A percentile compares a stretch with the other conserved stretches of the same genome.
Evolutionary conservation across 2,888 invertebrate genomes (phyloP).

Genomic region (Heliconius aoede): DNA sequence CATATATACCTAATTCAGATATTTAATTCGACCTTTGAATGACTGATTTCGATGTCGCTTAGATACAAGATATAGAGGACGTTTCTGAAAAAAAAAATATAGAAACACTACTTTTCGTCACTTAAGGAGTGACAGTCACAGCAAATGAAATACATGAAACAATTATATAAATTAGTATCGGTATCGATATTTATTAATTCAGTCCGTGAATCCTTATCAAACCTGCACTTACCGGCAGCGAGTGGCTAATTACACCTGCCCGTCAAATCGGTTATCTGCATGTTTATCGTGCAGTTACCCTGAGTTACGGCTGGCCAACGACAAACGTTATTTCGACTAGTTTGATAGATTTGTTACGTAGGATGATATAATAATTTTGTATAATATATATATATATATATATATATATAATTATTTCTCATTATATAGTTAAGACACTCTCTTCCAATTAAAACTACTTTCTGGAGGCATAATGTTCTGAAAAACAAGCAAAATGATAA

Average conservation of each 20-base stretch:
- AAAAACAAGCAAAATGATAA: neutral
- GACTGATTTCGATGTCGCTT: too few relatives aligned
- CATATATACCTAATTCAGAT: too few relatives aligned
- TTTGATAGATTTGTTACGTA: slow-evolving; percentile 27
- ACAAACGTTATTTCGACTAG: slow-evolving; percentile 38
- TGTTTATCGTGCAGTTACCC: slow-evolving; percentile 70
- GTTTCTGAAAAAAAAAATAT: neutral
- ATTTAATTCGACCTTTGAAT: too few relatives aligned
- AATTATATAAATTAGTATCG: slow-evolving; percentile 17
- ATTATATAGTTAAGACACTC: too few relatives aligned
- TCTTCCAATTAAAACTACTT: too few relatives aligned
- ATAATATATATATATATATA: too few relatives aligned
- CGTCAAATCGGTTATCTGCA: slow-evolving; percentile 67
- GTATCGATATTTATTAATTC: slow-evolving; percentile 24
- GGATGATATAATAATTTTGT: neutral
- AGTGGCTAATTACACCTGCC: slow-evolving; percentile 78
- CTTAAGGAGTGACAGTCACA: neutral
- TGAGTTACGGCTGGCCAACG: slow-evolving; percentile 49
- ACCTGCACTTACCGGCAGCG: slow-evolving; percentile 66
- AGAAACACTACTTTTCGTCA: neutral
- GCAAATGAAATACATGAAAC: neutral
- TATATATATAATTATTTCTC: too few relatives aligned
- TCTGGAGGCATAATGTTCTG: too few relatives aligned
- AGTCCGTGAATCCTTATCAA: slow-evolving; percentile 57
- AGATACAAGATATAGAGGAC: neutral